These are phyloP conservation scores for Keiferia lycopersicella DNA, from an alignment of 2,888 invertebrate species.

Conservation along the genomic window DNA sequence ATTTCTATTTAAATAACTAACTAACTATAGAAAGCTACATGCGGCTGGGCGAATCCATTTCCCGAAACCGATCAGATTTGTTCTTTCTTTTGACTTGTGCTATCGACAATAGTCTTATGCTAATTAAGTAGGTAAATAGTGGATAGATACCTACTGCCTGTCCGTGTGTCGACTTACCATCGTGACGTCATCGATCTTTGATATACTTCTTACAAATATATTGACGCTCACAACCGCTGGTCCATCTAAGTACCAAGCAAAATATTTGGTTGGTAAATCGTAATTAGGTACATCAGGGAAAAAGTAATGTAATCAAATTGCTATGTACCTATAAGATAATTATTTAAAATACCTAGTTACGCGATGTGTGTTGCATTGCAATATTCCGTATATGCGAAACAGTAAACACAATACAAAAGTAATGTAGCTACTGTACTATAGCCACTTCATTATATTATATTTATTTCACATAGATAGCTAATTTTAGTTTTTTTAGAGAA, in stretches of 20 bases:
- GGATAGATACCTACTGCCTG: slow-evolving; percentile 46
- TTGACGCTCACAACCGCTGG: slow-evolving; percentile 98
- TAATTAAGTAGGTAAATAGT: slow-evolving; percentile 43
- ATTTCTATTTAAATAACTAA: too few relatives aligned
- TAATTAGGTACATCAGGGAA: background rate
- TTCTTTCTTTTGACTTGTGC: slow-evolving; percentile 80
- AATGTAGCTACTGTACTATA: too few relatives aligned
- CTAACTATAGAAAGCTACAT: slow-evolving; percentile 54
- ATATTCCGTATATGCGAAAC: too few relatives aligned
- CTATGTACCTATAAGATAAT: background rate
- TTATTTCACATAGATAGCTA: too few relatives aligned
- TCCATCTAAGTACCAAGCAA: slow-evolving; percentile 87
- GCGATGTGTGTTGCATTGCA: too few relatives aligned
- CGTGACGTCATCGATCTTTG: slow-evolving; percentile 99
- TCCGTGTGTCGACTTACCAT: slow-evolving; percentile 92
- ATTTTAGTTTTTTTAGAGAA: too few relatives aligned
- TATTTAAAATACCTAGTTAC: too few relatives aligned
- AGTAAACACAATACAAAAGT: too few relatives aligned
- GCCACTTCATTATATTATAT: too few relatives aligned
- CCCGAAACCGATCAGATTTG: slow-evolving; percentile 63
- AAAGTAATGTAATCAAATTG: background rate
- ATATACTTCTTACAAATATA: slow-evolving; percentile 99
- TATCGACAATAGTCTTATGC: slow-evolving; percentile 60
- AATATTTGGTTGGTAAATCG: slow-evolving; percentile 53
- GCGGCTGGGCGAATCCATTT: slow-evolving; percentile 65